These are phyloP conservation scores for Plumapathes pennacea DNA, from an alignment of 92 coral and sea anemone species.

Conservation along the genomic window DNA sequence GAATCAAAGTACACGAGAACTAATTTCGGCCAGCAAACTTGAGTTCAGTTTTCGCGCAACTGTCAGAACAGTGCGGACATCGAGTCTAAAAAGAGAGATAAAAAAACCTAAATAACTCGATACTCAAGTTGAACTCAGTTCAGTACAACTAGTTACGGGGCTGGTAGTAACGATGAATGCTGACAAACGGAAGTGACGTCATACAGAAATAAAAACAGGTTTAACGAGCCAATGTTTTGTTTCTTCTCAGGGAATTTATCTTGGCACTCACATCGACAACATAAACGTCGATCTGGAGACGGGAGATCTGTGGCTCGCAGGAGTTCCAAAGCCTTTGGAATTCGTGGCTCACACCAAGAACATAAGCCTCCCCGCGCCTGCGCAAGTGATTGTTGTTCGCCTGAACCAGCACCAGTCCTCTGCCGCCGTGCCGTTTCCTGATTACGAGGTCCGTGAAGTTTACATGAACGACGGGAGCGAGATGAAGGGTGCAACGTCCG, in stretches of 20 bases:
- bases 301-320: conserved; percentile 81
- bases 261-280: conserved; percentile 68
- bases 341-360: conserved; percentile 39
- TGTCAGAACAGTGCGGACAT: no score
- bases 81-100: no score
- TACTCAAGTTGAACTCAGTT: no score
- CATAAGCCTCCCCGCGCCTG: conserved; percentile 61
- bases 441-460: conserved; percentile 57
- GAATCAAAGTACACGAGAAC: no score
- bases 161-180: no score
- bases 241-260: conserved; percentile 30
- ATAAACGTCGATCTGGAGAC: conserved; percentile 66
- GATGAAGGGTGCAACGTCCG: conserved; percentile 40
- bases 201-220: neutral
- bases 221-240: neutral
- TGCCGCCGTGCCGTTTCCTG: conserved; percentile 53
- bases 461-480: conserved; percentile 65
- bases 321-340: conserved; percentile 36
- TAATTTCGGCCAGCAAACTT: no score
- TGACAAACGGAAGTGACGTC: no score
- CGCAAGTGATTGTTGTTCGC: conserved; percentile 51
- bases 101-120: no score
- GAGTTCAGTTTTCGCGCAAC: no score
- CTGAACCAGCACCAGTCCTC: conserved; percentile 34
- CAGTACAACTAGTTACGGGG: no score